Conservation (phyloP, 2,797 vertebrate genomes). For the Falco berigora region DNA sequence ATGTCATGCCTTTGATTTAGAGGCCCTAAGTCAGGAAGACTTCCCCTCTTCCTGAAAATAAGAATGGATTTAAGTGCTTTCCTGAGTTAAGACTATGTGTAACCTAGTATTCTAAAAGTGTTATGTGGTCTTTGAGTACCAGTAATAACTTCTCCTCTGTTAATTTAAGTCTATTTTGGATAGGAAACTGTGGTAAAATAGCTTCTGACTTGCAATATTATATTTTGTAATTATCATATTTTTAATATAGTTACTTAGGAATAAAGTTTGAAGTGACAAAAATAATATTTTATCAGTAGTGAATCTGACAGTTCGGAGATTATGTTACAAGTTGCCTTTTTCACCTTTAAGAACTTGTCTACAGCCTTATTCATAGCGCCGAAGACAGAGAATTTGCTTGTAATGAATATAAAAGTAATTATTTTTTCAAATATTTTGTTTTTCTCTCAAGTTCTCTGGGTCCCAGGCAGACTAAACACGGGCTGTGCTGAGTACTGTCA, state of each 20-base stretch:
- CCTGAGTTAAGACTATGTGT: not conserved
- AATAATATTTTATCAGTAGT: not conserved
- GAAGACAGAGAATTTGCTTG: not conserved
- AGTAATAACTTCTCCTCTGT: not conserved
- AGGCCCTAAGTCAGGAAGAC: not conserved
- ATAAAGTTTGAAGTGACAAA: constrained; percentile 13
- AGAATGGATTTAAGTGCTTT: not conserved
- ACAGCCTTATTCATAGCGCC: not conserved
- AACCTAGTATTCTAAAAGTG: not conserved
- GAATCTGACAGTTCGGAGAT: not conserved
- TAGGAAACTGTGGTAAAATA: constrained; percentile 18
- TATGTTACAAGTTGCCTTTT: not conserved
- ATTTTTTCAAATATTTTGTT: not conserved
- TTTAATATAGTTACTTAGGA: constrained; percentile 28
- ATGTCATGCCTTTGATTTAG: not conserved
- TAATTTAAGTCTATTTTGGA: constrained; percentile 17
- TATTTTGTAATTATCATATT: constrained; percentile 49
- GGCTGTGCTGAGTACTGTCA: not conserved
- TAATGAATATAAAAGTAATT: not conserved
- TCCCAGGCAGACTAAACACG: not conserved
- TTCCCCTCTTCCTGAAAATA: not conserved
- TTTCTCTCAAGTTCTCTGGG: not conserved
- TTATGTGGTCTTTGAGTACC: not conserved
- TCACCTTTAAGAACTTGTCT: not conserved
- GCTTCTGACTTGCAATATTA: constrained; percentile 20